phyloP scores from a whole-genome alignment of 2,113 vertebrate species.

The Suricata suricatta region DNA sequence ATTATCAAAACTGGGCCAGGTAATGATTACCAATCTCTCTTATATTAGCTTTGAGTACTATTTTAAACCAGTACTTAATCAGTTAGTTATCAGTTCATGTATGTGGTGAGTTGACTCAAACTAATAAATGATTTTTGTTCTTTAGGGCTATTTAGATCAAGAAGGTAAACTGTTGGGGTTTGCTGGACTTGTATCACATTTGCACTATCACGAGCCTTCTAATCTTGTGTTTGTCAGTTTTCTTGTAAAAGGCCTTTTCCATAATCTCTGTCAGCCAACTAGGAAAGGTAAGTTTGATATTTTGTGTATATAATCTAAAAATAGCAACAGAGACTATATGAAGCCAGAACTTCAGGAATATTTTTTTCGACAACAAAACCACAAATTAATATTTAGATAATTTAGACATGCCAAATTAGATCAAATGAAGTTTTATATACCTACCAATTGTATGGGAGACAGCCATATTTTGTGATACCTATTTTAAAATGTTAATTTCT shows the following conservation, averaged over 20 bases:
- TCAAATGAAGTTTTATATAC: background rate
- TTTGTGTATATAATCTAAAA: background rate
- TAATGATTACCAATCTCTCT: background rate
- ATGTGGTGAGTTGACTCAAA: background rate
- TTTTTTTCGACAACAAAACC: background rate
- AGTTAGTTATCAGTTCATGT: background rate
- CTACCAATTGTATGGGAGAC: background rate
- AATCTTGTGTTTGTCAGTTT: conserved; percentile 80
- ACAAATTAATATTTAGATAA: background rate
- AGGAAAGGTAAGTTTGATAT: conserved; percentile 51
- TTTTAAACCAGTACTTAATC: background rate
- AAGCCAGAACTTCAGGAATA: background rate
- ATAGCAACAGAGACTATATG: background rate
- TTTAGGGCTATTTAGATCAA: conserved; percentile 75
- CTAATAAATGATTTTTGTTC: conserved; percentile 1
- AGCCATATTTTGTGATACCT: background rate
- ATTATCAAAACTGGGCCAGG: background rate
- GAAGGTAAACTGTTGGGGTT: conserved; percentile 73
- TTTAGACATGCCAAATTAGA: background rate
- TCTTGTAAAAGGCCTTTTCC: conserved; percentile 79
- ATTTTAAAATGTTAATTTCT: background rate
- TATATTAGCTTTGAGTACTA: background rate
- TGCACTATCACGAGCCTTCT: conserved; percentile 80
- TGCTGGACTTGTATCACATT: conserved; percentile 80
- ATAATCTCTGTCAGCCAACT: conserved; percentile 76